A percentile compares a stretch with the other conserved stretches of the same genome.
Evolutionary conservation across 2,888 invertebrate genomes (phyloP).

Genomic region (Hypolimnas misippus): DNA sequence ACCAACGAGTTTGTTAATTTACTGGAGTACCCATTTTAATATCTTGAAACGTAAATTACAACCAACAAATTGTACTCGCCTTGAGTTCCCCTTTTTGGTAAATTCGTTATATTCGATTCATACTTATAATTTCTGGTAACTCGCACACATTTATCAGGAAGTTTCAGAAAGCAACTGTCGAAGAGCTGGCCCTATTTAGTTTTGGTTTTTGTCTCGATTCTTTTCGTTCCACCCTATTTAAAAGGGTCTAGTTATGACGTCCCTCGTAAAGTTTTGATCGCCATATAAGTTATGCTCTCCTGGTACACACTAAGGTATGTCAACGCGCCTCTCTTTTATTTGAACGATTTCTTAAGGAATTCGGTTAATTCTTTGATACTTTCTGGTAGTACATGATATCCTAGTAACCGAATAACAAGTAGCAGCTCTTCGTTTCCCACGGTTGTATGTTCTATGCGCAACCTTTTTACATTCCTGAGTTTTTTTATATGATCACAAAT

Average conservation of each 20-base stretch:
- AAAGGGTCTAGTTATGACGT: slow-evolving; percentile 4
- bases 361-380: neutral
- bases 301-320: slow-evolving; percentile 27
- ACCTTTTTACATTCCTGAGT: neutral
- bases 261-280: slow-evolving; percentile 7
- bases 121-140: slow-evolving; percentile 3
- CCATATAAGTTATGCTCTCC: slow-evolving; percentile 22
- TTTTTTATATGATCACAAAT: neutral
- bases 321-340: slow-evolving; percentile 18
- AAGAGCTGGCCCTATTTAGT: neutral
- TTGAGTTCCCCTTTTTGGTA: slow-evolving; percentile 7
- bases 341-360: neutral
- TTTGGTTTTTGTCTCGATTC: slow-evolving; percentile 8
- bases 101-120: slow-evolving; percentile 9
- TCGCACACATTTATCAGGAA: neutral
- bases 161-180: neutral
- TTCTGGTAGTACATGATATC: slow-evolving; percentile 27
- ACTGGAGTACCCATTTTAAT: slow-evolving; percentile 15
- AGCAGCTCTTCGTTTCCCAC: slow-evolving; percentile 28
- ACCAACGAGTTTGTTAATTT: slow-evolving; percentile 16
- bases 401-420: slow-evolving; percentile 31
- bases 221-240: slow-evolving; percentile 18
- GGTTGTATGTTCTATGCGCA: slow-evolving; percentile 12
- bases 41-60: slow-evolving; percentile 24
- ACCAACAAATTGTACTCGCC: slow-evolving; percentile 7